A percentile compares a stretch with the other conserved stretches of the same genome.
Evolutionary conservation across 2,888 invertebrate species (phyloP).

Genomic region (Hyposoter dolosus): DNA sequence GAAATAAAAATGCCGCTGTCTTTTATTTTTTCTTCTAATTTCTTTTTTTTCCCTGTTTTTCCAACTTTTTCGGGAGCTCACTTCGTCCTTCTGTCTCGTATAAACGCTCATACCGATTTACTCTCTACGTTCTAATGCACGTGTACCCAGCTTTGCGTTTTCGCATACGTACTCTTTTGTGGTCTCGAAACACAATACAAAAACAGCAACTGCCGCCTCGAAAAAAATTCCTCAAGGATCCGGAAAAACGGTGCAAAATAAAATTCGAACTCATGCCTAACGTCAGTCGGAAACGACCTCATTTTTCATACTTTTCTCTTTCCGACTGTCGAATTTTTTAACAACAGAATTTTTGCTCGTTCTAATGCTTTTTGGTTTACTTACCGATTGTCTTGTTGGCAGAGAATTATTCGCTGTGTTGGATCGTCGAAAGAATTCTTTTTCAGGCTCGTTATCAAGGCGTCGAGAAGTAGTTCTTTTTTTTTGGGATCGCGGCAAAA

Average conservation of each 20-base stretch:
- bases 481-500: background rate
- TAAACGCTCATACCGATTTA: slow-evolving; percentile 17
- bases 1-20: slow-evolving; percentile 37
- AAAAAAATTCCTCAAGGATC: slow-evolving; percentile 42
- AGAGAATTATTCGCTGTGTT: background rate
- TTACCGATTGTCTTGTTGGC: background rate
- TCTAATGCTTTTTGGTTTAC: background rate
- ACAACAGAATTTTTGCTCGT: background rate
- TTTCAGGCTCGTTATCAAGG: background rate
- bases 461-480: background rate
- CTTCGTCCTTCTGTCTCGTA: slow-evolving; percentile 16
- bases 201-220: slow-evolving; percentile 13
- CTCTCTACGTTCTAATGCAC: slow-evolving; percentile 7
- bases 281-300: background rate
- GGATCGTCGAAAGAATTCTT: background rate
- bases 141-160: slow-evolving; percentile 15
- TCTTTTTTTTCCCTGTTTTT: background rate
- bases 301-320: background rate
- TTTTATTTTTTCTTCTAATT: slow-evolving; percentile 38
- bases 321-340: background rate
- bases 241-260: slow-evolving; percentile 35
- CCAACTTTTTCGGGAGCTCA: background rate
- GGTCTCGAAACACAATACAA: slow-evolving; percentile 23
- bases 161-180: slow-evolving; percentile 32
- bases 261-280: slow-evolving; percentile 50